Evolutionary conservation across 2,888 invertebrate species (phyloP), one percentile per base, ranked within the genome.

Genomic region (Rapana venosa): DNA sequence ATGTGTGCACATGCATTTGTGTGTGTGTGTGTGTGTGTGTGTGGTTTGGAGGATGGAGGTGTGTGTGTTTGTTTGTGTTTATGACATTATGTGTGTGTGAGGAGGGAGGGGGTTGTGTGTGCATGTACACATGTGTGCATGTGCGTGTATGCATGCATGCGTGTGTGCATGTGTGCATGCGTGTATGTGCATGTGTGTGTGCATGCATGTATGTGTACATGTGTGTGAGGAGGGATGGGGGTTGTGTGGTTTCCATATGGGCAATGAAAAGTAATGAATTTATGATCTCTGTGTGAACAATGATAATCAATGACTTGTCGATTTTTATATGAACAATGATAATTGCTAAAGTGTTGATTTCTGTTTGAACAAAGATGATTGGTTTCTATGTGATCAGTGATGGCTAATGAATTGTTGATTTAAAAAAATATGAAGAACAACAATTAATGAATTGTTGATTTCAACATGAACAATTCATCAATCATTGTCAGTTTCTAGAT

Each of bases 1-100:
- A 47, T 74, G 66, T 20, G 17, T 74, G 74, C 35, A 17, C 17
- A 26, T 83, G 83, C 20, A 47, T 83, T 47, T 47, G 83, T 47
- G 83, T 30, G 83, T 83, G 83, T 47, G 35, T 79, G 32, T 35
- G 79, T 79, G 79, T 30, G 32, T 79, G 79, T 79, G 79, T 35
- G 79, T 35, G 32, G 11, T 30, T n/a, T n/a, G n/a, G n/a, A n/a
- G n/a, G n/a, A n/a, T n/a, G n/a, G n/a, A 32, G 8, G 77, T 70
- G 70, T 70, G 70, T 70, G 70, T 70, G 70, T 70, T 17, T 70
- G 70, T 11, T 5, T 70, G 70, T 22, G 22, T 70, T 13, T 70
- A 5, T 70, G 70, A 17, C 70, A 17, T 13, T 26, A 5, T 79
- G 77, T 79, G 32, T 79, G 77, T 79, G 77, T 70, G 70, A n/a